A percentile compares a stretch with the other conserved stretches of the same genome.
These are phyloP conservation scores for Galendromus occidentalis DNA, from an alignment of 1,140 invertebrate genomes.

Conservation along the genomic window DNA sequence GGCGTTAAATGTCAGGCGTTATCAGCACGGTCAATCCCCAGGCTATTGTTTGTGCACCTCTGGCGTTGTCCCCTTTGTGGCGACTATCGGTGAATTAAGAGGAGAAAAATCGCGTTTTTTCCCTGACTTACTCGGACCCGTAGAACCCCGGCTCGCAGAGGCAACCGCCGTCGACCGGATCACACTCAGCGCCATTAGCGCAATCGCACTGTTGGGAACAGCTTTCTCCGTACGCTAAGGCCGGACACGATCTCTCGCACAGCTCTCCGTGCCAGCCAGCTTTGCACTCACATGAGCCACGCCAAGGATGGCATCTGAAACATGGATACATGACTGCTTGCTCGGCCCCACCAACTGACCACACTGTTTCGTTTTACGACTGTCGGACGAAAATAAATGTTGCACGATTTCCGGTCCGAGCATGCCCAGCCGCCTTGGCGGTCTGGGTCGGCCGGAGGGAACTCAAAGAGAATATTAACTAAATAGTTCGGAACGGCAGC, in stretches of 20 bases:
- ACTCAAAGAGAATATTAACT: too few species aligned
- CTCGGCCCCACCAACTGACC: too few species aligned
- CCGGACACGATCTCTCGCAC: conserved; percentile 53
- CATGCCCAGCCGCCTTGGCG: too few species aligned
- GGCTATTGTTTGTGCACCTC: conserved; percentile 10
- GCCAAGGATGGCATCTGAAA: conserved; percentile 8
- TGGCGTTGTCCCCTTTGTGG: too few species aligned
- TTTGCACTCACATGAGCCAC: not conserved
- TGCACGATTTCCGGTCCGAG: too few species aligned
- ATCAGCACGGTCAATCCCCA: conserved; percentile 14
- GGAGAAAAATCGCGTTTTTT: conserved; percentile 8
- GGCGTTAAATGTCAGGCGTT: too few species aligned
- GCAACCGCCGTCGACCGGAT: conserved; percentile 18
- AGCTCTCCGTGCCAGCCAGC: not conserved
- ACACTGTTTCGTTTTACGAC: too few species aligned
- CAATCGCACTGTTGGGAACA: conserved; percentile 51
- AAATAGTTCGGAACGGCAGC: too few species aligned
- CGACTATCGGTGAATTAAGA: not conserved
- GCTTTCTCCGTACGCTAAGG: conserved; percentile 46
- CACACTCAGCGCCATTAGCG: conserved; percentile 11
- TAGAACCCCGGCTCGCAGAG: conserved; percentile 10
- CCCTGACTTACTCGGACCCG: not conserved
- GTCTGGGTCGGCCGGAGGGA: too few species aligned
- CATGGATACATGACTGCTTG: too few species aligned
- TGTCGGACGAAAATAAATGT: too few species aligned